Evolutionary conservation across 2,888 invertebrate species (phyloP).

Genomic region (Sinodicranocentrus sp.): DNA sequence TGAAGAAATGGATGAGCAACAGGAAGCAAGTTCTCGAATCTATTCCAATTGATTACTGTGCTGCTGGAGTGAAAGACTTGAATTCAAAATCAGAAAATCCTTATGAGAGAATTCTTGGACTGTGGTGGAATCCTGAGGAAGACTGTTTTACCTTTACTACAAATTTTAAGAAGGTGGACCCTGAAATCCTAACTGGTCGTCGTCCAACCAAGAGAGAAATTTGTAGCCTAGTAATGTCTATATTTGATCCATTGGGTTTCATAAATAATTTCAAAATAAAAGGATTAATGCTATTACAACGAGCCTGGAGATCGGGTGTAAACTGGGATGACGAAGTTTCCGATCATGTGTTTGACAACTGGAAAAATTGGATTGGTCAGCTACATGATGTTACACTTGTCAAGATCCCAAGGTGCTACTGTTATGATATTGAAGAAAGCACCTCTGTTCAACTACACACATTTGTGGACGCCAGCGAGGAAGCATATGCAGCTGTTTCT

Average conservation of each 20-base stretch:
- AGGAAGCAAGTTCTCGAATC: neutral
- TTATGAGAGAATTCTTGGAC: conserved; percentile 44
- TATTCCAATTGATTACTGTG: conserved; percentile 29
- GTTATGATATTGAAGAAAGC: neutral
- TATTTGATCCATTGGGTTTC: conserved; percentile 45
- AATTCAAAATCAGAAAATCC: neutral
- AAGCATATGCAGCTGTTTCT: conserved; percentile 16
- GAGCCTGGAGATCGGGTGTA: conserved; percentile 14
- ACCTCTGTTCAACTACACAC: neutral
- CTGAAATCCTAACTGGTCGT: conserved; percentile 16
- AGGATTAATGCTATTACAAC: conserved; percentile 34
- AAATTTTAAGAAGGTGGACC: conserved; percentile 29
- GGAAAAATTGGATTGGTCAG: neutral
- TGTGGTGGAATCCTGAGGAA: conserved; percentile 37
- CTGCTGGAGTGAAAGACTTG: conserved; percentile 3
- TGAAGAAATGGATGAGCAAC: conserved; percentile 45
- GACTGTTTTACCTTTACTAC: conserved; percentile 36
- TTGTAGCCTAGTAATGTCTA: conserved; percentile 29
- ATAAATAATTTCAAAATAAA: conserved; percentile 8
- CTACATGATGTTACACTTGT: neutral
- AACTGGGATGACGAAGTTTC: conserved; percentile 3
- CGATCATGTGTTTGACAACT: neutral
- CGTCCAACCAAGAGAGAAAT: conserved; percentile 42
- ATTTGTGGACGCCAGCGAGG: conserved; percentile 29
- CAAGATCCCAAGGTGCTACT: conserved; percentile 27